These are phyloP conservation scores for Mamestra brassicae DNA, from an alignment of 2,888 invertebrate genomes.

Conservation along the genomic window DNA sequence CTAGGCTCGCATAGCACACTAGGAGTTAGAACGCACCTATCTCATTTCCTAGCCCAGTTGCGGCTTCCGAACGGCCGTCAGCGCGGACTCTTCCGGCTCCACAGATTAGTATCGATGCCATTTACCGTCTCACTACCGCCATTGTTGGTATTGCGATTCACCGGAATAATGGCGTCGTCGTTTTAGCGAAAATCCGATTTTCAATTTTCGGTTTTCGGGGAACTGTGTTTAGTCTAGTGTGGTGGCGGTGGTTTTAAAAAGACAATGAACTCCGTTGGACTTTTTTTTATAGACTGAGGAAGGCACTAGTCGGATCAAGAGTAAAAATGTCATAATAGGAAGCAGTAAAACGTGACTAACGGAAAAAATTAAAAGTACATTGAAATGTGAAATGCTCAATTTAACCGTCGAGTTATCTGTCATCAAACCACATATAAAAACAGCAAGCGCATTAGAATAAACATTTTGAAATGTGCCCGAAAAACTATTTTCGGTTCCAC, in stretches of 20 bases:
- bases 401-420: constrained; percentile 14
- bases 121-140: constrained; percentile 85
- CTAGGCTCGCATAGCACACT: constrained; percentile 73
- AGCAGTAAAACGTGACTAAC: too few species aligned
- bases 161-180: constrained; percentile 59
- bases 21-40: constrained; percentile 87
- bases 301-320: neutral
- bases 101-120: constrained; percentile 89
- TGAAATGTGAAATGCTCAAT: neutral
- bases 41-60: constrained; percentile 91
- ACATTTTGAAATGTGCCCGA: constrained; percentile 64
- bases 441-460: constrained; percentile 20
- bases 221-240: constrained; percentile 38
- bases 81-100: constrained; percentile 88
- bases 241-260: constrained; percentile 12
- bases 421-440: constrained; percentile 33
- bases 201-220: constrained; percentile 61
- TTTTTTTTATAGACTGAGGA: too few species aligned
- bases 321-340: neutral
- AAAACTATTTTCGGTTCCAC: constrained; percentile 81
- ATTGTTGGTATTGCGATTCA: constrained; percentile 86
- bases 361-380: neutral
- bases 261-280: neutral
- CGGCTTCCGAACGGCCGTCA: constrained; percentile 88
- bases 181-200: constrained; percentile 62